Evolutionary conservation across 92 coral and sea anemone genomes (phyloP).

Genomic region (Paramuricea clavata): DNA sequence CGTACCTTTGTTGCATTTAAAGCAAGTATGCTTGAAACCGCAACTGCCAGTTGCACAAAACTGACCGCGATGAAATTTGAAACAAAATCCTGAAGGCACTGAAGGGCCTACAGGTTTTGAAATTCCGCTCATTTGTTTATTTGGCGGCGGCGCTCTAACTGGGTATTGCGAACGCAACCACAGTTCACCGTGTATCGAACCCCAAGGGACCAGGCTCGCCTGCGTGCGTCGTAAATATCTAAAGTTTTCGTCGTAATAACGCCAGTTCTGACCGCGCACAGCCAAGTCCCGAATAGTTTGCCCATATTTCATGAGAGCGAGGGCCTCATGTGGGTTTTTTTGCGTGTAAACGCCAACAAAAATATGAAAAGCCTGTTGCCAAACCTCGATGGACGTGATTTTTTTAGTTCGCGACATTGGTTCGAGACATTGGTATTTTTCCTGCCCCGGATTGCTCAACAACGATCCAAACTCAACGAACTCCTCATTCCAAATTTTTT

Average conservation of each 20-base stretch:
- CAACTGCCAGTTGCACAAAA: background rate
- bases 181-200: background rate
- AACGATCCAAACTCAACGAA: too few species aligned
- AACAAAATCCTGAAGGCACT: background rate
- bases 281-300: slow-evolving; percentile 5
- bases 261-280: background rate
- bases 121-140: background rate
- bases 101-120: background rate
- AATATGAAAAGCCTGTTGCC: background rate
- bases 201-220: background rate
- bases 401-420: background rate
- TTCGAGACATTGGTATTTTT: background rate
- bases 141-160: background rate
- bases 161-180: slow-evolving; percentile 6
- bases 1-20: background rate
- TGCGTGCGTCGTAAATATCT: too few species aligned
- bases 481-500: background rate
- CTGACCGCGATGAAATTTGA: background rate
- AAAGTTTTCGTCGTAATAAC: background rate
- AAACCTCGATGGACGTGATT: background rate
- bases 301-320: background rate
- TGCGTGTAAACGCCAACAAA: slow-evolving; percentile 13
- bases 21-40: background rate
- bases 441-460: too few species aligned
- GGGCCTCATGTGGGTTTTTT: background rate